These are phyloP conservation scores for Euplexia lucipara DNA, from an alignment of 2,888 invertebrate genomes.

Conservation along the genomic window DNA sequence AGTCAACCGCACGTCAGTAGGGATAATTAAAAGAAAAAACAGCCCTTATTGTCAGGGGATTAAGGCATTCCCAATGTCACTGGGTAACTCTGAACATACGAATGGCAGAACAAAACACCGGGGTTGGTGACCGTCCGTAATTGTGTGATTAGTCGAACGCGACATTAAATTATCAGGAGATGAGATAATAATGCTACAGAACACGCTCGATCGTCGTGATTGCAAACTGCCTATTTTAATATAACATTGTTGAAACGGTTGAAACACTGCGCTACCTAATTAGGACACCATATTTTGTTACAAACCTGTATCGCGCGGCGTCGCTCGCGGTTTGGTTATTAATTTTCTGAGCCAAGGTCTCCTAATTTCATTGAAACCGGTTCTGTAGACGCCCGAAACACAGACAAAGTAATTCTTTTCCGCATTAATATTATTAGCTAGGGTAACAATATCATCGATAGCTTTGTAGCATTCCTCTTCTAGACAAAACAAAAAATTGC, in stretches of 20 bases:
- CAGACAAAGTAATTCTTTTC: conserved; percentile 19
- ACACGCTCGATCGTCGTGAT: conserved; percentile 30
- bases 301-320: conserved; percentile 29
- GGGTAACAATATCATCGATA: conserved; percentile 12
- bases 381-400: conserved; percentile 9
- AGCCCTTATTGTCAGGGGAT: background rate
- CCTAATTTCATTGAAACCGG: conserved; percentile 43
- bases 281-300: conserved; percentile 25
- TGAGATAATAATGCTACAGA: conserved; percentile 30
- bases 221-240: conserved; percentile 5
- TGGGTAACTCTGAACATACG: background rate
- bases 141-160: conserved; percentile 28
- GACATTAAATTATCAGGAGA: conserved; percentile 26
- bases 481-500: too few species aligned
- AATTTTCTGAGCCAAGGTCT: conserved; percentile 36
- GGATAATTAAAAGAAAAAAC: background rate
- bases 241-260: too few species aligned
- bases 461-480: background rate
- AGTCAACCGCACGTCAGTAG: background rate
- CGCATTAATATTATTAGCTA: conserved; percentile 1
- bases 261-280: conserved; percentile 12
- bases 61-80: background rate
- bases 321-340: conserved; percentile 15
- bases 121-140: conserved; percentile 43
- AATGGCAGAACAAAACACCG: background rate